A percentile compares a stretch with the other conserved stretches of the same genome.
phyloP scores from a whole-genome alignment of 1,140 invertebrate genomes.

The Cydia fagiglandana region DNA sequence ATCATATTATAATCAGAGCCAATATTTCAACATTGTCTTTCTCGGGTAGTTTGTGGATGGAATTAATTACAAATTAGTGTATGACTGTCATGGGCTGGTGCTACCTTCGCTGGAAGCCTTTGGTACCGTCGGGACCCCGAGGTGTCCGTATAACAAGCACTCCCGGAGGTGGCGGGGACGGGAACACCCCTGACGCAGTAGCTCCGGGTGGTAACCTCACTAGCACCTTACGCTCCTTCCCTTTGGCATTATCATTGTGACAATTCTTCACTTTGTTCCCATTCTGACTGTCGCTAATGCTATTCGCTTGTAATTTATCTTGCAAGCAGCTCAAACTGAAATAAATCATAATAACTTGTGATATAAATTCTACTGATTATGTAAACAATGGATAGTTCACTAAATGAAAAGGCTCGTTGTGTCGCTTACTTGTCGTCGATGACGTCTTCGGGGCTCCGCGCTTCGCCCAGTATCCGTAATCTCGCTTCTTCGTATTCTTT shows the following conservation, averaged over 20 bases:
- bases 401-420: constrained; percentile 48
- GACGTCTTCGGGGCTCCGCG: constrained; percentile 86
- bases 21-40: constrained; percentile 35
- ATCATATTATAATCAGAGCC: not conserved
- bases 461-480: constrained; percentile 89
- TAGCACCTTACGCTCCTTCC: constrained; percentile 65
- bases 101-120: constrained; percentile 81
- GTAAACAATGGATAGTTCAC: constrained; percentile 38
- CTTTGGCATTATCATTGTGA: constrained; percentile 62
- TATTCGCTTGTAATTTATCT: constrained; percentile 72
- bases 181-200: constrained; percentile 59
- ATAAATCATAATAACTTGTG: constrained; percentile 34
- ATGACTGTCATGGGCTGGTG: constrained; percentile 46
- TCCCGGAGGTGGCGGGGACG: constrained; percentile 70
- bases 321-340: constrained; percentile 68
- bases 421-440: constrained; percentile 81
- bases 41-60: constrained; percentile 40
- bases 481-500: constrained; percentile 93
- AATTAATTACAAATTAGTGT: constrained; percentile 37
- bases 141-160: constrained; percentile 79
- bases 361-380: constrained; percentile 39
- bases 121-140: constrained; percentile 79
- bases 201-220: constrained; percentile 57
- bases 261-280: constrained; percentile 50
- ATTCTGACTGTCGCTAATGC: constrained; percentile 63